These are phyloP conservation scores for Anguilla obscura DNA, from an alignment of 2,797 vertebrate genomes.

Conservation along the genomic window DNA sequence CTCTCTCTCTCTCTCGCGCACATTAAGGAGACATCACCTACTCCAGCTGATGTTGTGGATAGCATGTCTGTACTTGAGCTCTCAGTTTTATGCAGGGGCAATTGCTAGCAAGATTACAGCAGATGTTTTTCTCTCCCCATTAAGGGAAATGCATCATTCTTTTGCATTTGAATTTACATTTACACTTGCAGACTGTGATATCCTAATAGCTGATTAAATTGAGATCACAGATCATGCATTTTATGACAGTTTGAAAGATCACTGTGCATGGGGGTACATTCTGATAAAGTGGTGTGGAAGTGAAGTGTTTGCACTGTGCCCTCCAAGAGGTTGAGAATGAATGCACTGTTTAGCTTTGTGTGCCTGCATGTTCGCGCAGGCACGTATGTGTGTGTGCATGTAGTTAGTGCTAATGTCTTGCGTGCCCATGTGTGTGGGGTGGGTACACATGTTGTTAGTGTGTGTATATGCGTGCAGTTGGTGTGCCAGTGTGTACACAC, in stretches of 20 bases:
- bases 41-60: neutral
- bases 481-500: neutral
- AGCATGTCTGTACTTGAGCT: neutral
- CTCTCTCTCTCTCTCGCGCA: neutral
- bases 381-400: neutral
- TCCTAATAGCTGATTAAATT: neutral
- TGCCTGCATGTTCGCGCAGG: neutral
- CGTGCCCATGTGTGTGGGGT: neutral
- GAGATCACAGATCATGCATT: neutral
- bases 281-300: neutral
- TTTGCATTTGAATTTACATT: neutral
- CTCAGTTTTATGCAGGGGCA: neutral
- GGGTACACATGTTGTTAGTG: neutral
- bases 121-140: neutral
- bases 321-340: neutral
- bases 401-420: neutral
- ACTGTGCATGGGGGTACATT: neutral
- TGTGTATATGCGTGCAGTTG: neutral
- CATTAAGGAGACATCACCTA: neutral
- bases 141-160: neutral
- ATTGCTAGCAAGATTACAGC: neutral
- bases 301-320: neutral
- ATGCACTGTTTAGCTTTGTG: neutral
- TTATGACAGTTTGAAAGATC: neutral
- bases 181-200: neutral